Evolutionary conservation across 2,888 invertebrate species (phyloP).

Genomic region (Argyra leucocephala): DNA sequence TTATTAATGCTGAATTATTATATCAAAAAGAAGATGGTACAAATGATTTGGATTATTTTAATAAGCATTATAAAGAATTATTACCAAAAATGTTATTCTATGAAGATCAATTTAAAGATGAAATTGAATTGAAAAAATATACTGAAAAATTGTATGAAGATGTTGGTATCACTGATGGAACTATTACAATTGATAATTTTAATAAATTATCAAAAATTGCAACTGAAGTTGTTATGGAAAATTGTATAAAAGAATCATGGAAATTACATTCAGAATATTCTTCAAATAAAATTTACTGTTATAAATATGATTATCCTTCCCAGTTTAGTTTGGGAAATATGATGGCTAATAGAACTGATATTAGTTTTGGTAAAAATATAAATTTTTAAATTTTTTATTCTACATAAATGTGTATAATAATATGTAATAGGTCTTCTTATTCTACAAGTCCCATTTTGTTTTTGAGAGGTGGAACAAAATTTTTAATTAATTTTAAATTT

Average conservation of each 20-base stretch:
- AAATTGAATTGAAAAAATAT: background rate
- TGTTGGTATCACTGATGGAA: constrained; percentile 47
- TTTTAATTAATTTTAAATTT: too few relatives aligned
- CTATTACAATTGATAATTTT: constrained; percentile 45
- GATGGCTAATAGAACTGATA: constrained; percentile 44
- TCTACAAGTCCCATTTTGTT: too few relatives aligned
- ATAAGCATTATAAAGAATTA: constrained; percentile 49
- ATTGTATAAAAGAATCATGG: constrained; percentile 53
- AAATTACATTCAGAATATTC: constrained; percentile 42
- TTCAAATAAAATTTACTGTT: constrained; percentile 49
- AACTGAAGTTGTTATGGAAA: constrained; percentile 53
- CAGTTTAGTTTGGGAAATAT: constrained; percentile 48
- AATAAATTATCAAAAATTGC: constrained; percentile 44
- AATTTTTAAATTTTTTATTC: too few relatives aligned
- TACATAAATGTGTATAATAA: too few relatives aligned
- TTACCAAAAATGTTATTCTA: constrained; percentile 52
- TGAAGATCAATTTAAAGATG: constrained; percentile 39
- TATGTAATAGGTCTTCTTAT: background rate
- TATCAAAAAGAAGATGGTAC: background rate
- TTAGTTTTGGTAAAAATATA: constrained; percentile 45
- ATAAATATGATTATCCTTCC: constrained; percentile 52
- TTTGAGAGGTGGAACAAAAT: too few relatives aligned
- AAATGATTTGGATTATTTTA: constrained; percentile 25
- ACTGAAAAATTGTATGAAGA: constrained; percentile 47
- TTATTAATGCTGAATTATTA: constrained; percentile 47